Evolutionary conservation across 2,888 invertebrate species (phyloP), one percentile per base, ranked within the genome.

Genomic region (Aproaerema taeniolella): DNA sequence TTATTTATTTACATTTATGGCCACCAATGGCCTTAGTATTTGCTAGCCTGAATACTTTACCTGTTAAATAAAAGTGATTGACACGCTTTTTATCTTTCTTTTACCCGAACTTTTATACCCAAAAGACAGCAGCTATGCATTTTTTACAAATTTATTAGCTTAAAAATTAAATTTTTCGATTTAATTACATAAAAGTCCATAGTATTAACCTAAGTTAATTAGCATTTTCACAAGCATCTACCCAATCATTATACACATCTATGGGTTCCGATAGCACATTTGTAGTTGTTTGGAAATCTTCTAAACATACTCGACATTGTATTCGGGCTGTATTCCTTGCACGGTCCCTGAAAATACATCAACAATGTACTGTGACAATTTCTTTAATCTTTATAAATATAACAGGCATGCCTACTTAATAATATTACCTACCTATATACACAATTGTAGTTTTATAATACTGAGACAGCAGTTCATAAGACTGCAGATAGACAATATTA

Each of bases 161-260:
- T n/a, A n/a, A n/a, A n/a, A n/a, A n/a, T n/a, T n/a, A n/a, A n/a
- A n/a, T n/a, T n/a, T n/a, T n/a, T n/a, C n/a, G n/a, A n/a, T n/a
- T n/a, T n/a, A n/a, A n/a, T n/a, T n/a, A n/a, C n/a, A n/a, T n/a
- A n/a, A n/a, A n/a, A n/a, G n/a, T n/a, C n/a, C n/a, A n/a, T n/a
- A n/a, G n/a, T n/a, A 46, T 47, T 50, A 51, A 49, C 50, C 52
- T 63, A 60, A 47, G 52, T 58, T 80, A 83, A 58, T 76, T 99
- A 40, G 98, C 98, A 58, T 89, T 91, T 89, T 99, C 99, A 85
- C 99, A 99, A 1, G 98, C 99, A 88, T 99, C 99, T 45, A 99
- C 98, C 99, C 99, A 99, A 74, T 99, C 98, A 80, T 98, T 98
- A 74, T 99, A 99, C 10, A 99, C 99, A 88, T 99, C 99, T 53